These are phyloP conservation scores for Sarcophaga bullata DNA, from an alignment of 1,140 invertebrate species.

Conservation along the genomic window DNA sequence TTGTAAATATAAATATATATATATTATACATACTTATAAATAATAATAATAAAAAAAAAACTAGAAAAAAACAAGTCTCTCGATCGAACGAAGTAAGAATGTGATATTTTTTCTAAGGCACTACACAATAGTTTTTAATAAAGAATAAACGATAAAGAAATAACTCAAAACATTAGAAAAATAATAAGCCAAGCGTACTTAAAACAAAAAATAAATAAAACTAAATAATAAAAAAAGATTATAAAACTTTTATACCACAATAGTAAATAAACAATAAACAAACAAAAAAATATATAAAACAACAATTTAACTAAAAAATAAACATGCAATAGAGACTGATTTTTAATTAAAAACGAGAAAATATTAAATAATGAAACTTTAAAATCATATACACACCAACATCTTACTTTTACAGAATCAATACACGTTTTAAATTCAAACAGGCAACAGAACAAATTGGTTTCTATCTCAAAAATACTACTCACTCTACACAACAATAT, in stretches of 20 bases:
- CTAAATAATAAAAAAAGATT: constrained; percentile 19
- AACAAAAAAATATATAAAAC: constrained; percentile 19
- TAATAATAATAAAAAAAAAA: constrained; percentile 33
- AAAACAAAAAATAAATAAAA: constrained; percentile 41
- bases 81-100: constrained; percentile 66
- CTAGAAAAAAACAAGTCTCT: constrained; percentile 56
- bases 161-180: constrained; percentile 39
- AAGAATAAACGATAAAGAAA: constrained; percentile 50
- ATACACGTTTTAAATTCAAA: not conserved
- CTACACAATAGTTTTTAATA: constrained; percentile 52
- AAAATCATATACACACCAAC: constrained; percentile 30
- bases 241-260: constrained; percentile 32
- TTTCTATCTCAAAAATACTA: not conserved
- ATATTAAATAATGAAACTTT: constrained; percentile 41
- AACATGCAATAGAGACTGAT: constrained; percentile 65
- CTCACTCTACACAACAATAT: not conserved
- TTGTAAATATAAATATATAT: constrained; percentile 29
- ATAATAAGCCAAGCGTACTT: constrained; percentile 41
- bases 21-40: constrained; percentile 2
- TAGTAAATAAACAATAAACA: not conserved
- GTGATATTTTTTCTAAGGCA: constrained; percentile 66
- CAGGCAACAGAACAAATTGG: constrained; percentile 11
- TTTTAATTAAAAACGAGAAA: constrained; percentile 54
- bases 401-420: not conserved
- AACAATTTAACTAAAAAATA: constrained; percentile 45